These are phyloP conservation scores for Euthynnus affinis DNA, from an alignment of 2,797 vertebrate genomes.

Conservation along the genomic window DNA sequence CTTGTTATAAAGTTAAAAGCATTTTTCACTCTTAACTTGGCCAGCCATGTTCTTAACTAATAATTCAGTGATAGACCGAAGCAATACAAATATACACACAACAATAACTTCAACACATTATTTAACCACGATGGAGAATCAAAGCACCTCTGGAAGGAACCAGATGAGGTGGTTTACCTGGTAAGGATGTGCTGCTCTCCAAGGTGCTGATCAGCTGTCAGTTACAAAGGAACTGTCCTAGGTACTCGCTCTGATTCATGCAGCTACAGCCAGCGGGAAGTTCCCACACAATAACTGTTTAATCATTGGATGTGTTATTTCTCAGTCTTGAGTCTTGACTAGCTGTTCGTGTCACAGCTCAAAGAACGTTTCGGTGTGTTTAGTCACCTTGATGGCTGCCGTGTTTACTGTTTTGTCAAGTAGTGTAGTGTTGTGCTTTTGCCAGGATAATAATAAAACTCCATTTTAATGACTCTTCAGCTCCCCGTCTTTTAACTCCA, in stretches of 20 bases:
- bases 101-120: too few relatives aligned
- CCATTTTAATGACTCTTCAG: not conserved
- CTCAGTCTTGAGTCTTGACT: not conserved
- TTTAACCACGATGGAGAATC: not conserved
- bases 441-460: constrained; percentile 42
- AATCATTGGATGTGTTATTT: constrained; percentile 2
- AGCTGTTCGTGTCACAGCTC: not conserved
- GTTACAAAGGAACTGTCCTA: not conserved
- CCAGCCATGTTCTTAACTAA: too few relatives aligned
- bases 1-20: too few relatives aligned
- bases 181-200: constrained; percentile 15
- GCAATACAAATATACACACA: too few relatives aligned
- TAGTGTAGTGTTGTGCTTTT: constrained; percentile 27
- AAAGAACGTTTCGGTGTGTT: constrained; percentile 10
- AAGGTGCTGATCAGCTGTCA: constrained; percentile 31
- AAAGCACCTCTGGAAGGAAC: not conserved
- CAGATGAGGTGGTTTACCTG: constrained; percentile 4
- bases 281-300: not conserved
- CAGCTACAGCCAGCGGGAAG: constrained; percentile 2
- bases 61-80: too few relatives aligned
- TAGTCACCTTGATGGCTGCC: constrained; percentile 23
- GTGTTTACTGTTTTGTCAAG: constrained; percentile 36
- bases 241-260: not conserved
- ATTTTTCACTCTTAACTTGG: too few relatives aligned
- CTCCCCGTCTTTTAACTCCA: constrained; percentile 17